Evolutionary conservation across 64 coral and sea anemone species (phyloP).

Genomic region (Dendrophyllia cribrosa): DNA sequence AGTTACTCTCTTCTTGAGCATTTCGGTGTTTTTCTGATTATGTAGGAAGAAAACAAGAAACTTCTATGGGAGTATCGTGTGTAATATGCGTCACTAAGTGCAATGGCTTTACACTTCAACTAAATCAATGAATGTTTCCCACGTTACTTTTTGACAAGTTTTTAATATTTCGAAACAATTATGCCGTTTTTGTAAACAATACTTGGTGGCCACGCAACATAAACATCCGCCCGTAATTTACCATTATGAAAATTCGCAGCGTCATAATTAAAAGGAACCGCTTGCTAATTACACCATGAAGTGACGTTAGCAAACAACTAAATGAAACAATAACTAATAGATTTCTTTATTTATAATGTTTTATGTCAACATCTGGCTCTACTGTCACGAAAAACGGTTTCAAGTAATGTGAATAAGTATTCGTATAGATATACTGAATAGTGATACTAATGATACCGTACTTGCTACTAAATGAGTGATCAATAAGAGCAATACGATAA

Average conservation of each 20-base stretch:
- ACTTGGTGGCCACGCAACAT: neutral
- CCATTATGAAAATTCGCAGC: neutral
- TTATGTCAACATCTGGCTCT: neutral
- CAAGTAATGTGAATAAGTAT: too few relatives aligned
- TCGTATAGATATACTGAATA: too few relatives aligned
- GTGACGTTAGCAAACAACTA: neutral
- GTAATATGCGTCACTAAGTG: too few relatives aligned
- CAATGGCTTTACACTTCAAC: too few relatives aligned
- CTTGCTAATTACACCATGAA: conserved; percentile 11
- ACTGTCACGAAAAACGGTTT: too few relatives aligned
- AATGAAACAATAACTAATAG: neutral
- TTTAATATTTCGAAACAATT: neutral
- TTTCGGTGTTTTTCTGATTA: too few relatives aligned
- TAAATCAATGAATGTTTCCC: neutral
- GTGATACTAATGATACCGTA: neutral
- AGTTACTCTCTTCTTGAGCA: too few relatives aligned
- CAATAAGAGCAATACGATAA: neutral
- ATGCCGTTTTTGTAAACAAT: neutral
- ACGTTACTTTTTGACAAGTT: too few relatives aligned
- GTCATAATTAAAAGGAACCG: neutral
- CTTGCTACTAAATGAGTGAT: neutral
- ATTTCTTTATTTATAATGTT: neutral
- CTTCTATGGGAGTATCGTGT: neutral
- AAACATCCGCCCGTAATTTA: neutral
- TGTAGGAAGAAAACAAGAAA: too few relatives aligned